Conservation (phyloP, 2,797 vertebrate species). For the Spea hammondii region DNA sequence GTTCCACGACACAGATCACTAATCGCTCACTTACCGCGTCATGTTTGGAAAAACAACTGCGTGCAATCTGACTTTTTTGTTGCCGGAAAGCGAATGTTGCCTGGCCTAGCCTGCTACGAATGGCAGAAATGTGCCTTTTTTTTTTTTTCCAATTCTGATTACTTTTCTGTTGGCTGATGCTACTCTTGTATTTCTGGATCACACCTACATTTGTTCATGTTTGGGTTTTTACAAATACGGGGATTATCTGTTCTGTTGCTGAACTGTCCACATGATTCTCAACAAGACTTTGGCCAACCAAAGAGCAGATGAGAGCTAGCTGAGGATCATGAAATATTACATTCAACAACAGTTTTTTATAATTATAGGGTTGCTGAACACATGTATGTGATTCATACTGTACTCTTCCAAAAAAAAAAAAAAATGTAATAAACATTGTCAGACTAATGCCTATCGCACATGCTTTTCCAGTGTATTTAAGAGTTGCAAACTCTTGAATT, state of each 20-base stretch:
- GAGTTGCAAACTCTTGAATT: not conserved
- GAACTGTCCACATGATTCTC: no score
- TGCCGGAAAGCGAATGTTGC: constrained; percentile 49
- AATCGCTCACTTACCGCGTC: constrained; percentile 68
- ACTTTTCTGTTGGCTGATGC: constrained; percentile 26
- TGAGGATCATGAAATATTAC: no score
- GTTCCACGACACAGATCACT: constrained; percentile 65
- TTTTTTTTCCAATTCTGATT: constrained; percentile 9
- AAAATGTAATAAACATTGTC: no score
- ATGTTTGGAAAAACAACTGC: constrained; percentile 45
- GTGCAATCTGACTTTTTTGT: constrained; percentile 44
- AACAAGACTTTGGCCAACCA: no score
- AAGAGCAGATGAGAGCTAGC: no score
- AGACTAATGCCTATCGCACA: not conserved
- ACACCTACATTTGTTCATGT: constrained; percentile 20
- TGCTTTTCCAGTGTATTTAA: not conserved
- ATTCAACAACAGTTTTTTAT: no score
- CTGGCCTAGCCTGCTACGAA: constrained; percentile 43
- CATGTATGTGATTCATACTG: no score
- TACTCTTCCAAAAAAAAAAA: no score
- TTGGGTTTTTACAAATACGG: not conserved
- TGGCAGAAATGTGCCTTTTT: constrained; percentile 44
- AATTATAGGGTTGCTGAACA: no score
- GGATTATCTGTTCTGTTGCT: no score
- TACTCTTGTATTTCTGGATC: constrained; percentile 22